Evolutionary conservation across 2,888 invertebrate species (phyloP).

Genomic region (Ariolimax columbianus): DNA sequence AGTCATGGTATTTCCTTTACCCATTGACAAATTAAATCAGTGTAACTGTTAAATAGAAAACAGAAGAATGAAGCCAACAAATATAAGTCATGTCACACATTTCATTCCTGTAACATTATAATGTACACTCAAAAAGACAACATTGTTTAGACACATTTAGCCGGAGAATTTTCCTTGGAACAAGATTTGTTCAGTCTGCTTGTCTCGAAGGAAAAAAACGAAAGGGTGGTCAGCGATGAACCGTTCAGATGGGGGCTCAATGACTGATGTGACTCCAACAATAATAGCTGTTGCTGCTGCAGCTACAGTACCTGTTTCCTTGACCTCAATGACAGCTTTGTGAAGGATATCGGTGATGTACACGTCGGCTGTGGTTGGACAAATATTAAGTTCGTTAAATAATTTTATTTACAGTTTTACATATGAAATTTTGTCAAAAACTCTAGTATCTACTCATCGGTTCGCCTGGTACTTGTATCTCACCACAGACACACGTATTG

Average conservation of each 20-base stretch:
- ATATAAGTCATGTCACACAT: background rate
- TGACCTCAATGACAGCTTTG: constrained; percentile 12
- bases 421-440: background rate
- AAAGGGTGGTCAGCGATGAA: constrained; percentile 37
- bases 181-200: too few relatives aligned
- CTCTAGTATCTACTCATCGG: too few relatives aligned
- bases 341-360: constrained; percentile 36
- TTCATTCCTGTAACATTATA: too few relatives aligned
- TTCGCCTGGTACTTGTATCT: background rate
- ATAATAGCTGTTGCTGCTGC: background rate
- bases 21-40: too few relatives aligned
- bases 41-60: background rate
- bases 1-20: too few relatives aligned
- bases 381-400: background rate
- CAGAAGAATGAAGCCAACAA: background rate
- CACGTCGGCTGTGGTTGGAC: background rate
- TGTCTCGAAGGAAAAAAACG: constrained; percentile 31
- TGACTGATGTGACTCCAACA: background rate
- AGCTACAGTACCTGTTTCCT: constrained; percentile 35
- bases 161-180: too few relatives aligned
- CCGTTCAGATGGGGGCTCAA: background rate
- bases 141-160: too few relatives aligned
- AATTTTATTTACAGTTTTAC: too few relatives aligned
- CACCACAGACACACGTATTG: too few relatives aligned
- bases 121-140: too few relatives aligned